A percentile compares a stretch with the other conserved stretches of the same genome.
phyloP scores from a whole-genome alignment of 2,113 vertebrate species.

The Drymodes brunneopygia region DNA sequence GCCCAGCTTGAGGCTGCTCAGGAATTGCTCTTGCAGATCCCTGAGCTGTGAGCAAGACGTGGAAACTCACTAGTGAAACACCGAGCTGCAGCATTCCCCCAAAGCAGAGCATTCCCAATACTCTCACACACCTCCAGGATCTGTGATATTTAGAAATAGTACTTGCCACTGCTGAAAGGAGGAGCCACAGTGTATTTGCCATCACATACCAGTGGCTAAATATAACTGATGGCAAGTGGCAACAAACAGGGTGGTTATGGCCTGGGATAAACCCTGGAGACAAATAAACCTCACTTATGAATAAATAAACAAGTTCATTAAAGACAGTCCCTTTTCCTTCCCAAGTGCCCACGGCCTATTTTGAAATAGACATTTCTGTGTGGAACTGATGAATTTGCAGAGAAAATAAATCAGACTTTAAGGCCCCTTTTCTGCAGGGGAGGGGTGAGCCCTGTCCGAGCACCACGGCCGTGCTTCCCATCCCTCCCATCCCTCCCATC shows the following conservation, averaged over 20 bases:
- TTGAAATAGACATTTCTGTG: not conserved
- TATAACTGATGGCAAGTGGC: not conserved
- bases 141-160: not conserved
- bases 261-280: not conserved
- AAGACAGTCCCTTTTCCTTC: not conserved
- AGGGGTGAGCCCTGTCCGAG: accelerated
- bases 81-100: not conserved
- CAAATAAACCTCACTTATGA: not conserved
- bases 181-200: not conserved
- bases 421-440: accelerated
- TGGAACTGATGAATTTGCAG: not conserved
- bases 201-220: not conserved
- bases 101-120: not conserved
- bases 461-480: accelerated
- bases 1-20: not conserved
- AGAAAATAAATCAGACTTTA: not conserved
- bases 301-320: not conserved
- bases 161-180: not conserved
- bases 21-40: not conserved
- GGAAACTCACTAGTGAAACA: not conserved
- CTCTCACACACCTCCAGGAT: not conserved
- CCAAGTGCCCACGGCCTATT: not conserved
- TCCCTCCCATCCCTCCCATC: accelerated
- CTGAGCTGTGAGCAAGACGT: not conserved
- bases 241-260: not conserved